Base-by-base conservation (phyloP, 1,140 invertebrate species). In the Drosophila albomicans region DNA sequence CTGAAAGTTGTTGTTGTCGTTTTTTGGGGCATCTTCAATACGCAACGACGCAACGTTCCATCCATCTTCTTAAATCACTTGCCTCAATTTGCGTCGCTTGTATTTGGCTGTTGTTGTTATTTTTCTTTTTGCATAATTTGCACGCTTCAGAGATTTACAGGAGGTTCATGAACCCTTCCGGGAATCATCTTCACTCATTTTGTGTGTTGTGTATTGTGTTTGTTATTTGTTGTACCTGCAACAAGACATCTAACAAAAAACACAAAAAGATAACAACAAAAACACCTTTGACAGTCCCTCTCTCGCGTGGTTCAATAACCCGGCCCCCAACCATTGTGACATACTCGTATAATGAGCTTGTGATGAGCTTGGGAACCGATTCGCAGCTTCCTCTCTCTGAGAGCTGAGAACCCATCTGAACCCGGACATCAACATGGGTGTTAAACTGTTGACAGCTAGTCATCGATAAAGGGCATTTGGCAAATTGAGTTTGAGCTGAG, bases 121-220 rank as follows among this genome's bases (percentile, higher is more conserved):
- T 25, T 25, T 81, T 79, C 32, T 75, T 72, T 81, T 79, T 88
- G 86, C 82, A 86, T 86, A 77, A 87, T 79, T 82, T 87, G 72
- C 76, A 86, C 84, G 82, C 82, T 87, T 88, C 76, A 70, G 43
- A 79, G 82, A 76, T 71, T 87, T 76, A 52, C 30, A 58, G 28
- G 54, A 66, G 57, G 46, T 70, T 57, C 67, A 68, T 66, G 61
- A 75, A 78, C 57, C 76, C 80, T 68, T 76, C 52, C 38, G 57
- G 43, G 30, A 46, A 43, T 58, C 35, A 10, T 38, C 35, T 38
- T 10, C 35, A 41, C 56, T 41, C 38, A 3, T 56, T 38, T 43
- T 32, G 63, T 64, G 15, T 13, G n/a, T 8, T 15, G 20, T 48
- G 15, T 13, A 3, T 8, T 15, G 20, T 48, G 15, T 48, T 16